Conservation (phyloP, 2,888 invertebrate genomes). For the Salpingus planirostris region DNA sequence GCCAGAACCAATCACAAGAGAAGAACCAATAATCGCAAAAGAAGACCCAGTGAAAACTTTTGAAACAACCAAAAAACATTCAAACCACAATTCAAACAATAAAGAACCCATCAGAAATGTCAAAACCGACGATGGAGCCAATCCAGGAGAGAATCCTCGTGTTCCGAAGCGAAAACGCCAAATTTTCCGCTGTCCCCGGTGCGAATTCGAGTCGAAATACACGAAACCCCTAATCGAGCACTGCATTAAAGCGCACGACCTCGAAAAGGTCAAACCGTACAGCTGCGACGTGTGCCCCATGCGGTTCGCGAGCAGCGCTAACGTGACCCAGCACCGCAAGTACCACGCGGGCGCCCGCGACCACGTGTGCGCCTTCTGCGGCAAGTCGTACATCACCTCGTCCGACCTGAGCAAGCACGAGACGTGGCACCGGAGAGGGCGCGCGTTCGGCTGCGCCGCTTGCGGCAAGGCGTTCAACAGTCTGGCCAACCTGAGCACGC, state of each 20-base stretch:
- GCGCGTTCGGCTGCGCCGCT: constrained; percentile 26
- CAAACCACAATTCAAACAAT: too few species aligned
- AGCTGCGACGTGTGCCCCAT: constrained; percentile 26
- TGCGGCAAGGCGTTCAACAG: constrained; percentile 29
- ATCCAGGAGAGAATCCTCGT: too few species aligned
- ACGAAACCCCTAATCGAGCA: constrained; percentile 25
- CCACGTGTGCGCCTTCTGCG: constrained; percentile 29
- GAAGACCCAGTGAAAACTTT: too few species aligned
- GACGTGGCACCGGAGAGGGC: constrained; percentile 27
- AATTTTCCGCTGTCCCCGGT: too few species aligned
- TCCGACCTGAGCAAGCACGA: constrained; percentile 28
- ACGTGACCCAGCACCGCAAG: constrained; percentile 27
- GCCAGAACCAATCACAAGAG: too few species aligned
- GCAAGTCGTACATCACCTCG: constrained; percentile 38
- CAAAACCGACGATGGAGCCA: too few species aligned
- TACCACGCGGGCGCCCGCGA: constrained; percentile 26
- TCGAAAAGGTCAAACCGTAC: constrained; percentile 27
- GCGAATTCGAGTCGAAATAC: too few species aligned
- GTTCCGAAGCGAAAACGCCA: too few species aligned
- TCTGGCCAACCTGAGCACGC: constrained; percentile 27
- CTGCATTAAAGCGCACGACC: constrained; percentile 21
- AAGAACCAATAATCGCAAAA: too few species aligned
- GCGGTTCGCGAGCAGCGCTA: constrained; percentile 26
- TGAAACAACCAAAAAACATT: too few species aligned
- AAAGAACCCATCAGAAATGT: too few species aligned